These are phyloP conservation scores for Bombus sylvicola DNA, from an alignment of 1,140 invertebrate species.

Conservation along the genomic window DNA sequence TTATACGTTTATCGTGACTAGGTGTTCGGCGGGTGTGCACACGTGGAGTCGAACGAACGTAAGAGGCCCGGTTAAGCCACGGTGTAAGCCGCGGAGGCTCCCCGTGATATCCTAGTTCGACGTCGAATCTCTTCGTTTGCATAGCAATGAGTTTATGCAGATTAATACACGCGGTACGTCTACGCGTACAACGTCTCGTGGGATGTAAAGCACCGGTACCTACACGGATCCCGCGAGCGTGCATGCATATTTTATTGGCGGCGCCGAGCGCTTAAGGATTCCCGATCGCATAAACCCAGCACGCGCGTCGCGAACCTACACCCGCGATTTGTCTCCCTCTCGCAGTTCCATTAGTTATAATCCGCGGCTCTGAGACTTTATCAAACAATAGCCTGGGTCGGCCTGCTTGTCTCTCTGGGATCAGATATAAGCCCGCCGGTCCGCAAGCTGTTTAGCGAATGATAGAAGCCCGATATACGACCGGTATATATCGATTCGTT, in stretches of 20 bases:
- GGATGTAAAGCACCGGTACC: constrained; percentile 59
- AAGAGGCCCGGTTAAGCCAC: constrained; percentile 55
- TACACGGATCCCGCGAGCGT: constrained; percentile 40
- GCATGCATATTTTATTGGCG: constrained; percentile 64
- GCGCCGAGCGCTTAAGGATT: constrained; percentile 48
- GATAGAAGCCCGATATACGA: constrained; percentile 22
- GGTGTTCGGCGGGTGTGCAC: not conserved
- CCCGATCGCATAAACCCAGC: constrained; percentile 44
- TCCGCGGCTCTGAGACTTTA: constrained; percentile 37
- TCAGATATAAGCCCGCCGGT: not conserved
- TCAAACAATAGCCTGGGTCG: constrained; percentile 41
- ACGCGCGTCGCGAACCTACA: constrained; percentile 19
- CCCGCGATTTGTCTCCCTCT: constrained; percentile 29
- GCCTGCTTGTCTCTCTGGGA: constrained; percentile 7
- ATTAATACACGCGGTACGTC: constrained; percentile 79
- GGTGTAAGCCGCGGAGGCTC: constrained; percentile 64
- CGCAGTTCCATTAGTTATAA: constrained; percentile 50
- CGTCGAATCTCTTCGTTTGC: constrained; percentile 80
- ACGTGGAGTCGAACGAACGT: constrained; percentile 11
- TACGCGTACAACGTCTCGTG: constrained; percentile 62
- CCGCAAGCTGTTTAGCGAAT: constrained; percentile 43
- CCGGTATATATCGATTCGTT: not conserved
- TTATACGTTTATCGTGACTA: constrained; percentile 34
- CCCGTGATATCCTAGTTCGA: constrained; percentile 73
- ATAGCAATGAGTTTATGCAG: constrained; percentile 83